Percentiles rank a stretch among this genome's conserved stretches.
Evolutionary conservation across 1,140 invertebrate species (phyloP).

Genomic region (Goniozus legneri): DNA sequence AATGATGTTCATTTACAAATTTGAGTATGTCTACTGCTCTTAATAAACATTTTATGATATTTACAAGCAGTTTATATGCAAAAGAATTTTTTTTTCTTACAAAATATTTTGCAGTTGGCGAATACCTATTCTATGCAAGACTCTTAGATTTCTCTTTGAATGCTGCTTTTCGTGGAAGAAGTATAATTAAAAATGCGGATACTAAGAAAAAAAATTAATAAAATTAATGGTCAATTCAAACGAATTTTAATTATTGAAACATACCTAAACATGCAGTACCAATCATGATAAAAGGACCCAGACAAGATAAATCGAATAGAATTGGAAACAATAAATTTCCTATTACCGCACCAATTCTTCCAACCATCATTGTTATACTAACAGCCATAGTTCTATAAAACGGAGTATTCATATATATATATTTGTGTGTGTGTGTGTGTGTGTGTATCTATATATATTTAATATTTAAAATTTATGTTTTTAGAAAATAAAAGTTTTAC

Average conservation of each 20-base stretch:
- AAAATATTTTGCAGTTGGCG: not conserved
- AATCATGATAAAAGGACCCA: constrained; percentile 46
- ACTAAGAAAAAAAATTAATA: not conserved
- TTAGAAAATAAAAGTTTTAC: no score
- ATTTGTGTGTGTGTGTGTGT: no score
- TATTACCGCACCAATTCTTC: constrained; percentile 44
- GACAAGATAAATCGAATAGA: constrained; percentile 40
- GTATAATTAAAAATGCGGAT: not conserved
- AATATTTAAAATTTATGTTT: no score
- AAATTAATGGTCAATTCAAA: not conserved
- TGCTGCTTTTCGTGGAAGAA: not conserved
- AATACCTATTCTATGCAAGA: constrained; percentile 1
- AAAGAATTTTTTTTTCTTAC: constrained; percentile 13
- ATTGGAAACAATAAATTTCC: constrained; percentile 51
- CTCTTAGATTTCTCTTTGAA: constrained; percentile 10
- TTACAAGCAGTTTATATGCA: not conserved
- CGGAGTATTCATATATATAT: constrained; percentile 6
- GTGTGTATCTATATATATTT: no score
- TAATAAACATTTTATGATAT: not conserved
- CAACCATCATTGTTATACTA: constrained; percentile 43
- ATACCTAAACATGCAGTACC: constrained; percentile 40
- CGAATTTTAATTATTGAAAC: constrained; percentile 4
- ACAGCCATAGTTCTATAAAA: constrained; percentile 50
- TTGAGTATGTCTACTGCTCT: not conserved
- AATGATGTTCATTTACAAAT: constrained; percentile 3